These are phyloP conservation scores for Choloepus didactylus DNA, from an alignment of 2,797 vertebrate genomes.

Conservation along the genomic window DNA sequence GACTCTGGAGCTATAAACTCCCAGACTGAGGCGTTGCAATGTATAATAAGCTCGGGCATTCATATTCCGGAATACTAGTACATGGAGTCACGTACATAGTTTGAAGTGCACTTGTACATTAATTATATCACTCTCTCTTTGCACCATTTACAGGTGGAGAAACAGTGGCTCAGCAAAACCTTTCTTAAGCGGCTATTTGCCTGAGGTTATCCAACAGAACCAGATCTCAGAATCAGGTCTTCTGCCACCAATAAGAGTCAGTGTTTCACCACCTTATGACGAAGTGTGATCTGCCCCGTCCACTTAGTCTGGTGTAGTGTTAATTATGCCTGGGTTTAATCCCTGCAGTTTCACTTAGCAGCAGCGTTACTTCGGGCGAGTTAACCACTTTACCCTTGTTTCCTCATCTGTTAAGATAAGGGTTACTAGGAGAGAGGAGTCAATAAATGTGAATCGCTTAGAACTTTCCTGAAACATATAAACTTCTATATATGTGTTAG, in stretches of 20 bases:
- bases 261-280: neutral
- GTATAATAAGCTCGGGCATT: neutral
- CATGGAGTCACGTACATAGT: neutral
- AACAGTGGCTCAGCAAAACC: neutral
- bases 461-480: neutral
- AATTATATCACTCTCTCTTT: neutral
- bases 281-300: slow-evolving; percentile 8
- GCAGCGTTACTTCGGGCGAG: neutral
- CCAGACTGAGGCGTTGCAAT: neutral
- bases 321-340: neutral
- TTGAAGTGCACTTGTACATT: slow-evolving; percentile 43
- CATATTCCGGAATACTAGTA: neutral
- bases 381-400: neutral
- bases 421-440: neutral
- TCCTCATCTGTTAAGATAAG: slow-evolving; percentile 28
- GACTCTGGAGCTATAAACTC: fast-evolving
- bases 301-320: neutral
- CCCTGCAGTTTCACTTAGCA: neutral
- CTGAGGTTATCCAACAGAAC: neutral
- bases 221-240: neutral
- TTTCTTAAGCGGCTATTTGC: neutral
- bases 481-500: neutral
- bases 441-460: neutral
- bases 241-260: neutral
- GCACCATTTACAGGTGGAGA: slow-evolving; percentile 9